Conservation (phyloP, 2,888 invertebrate species). For the Sylvicola cinctus region DNA sequence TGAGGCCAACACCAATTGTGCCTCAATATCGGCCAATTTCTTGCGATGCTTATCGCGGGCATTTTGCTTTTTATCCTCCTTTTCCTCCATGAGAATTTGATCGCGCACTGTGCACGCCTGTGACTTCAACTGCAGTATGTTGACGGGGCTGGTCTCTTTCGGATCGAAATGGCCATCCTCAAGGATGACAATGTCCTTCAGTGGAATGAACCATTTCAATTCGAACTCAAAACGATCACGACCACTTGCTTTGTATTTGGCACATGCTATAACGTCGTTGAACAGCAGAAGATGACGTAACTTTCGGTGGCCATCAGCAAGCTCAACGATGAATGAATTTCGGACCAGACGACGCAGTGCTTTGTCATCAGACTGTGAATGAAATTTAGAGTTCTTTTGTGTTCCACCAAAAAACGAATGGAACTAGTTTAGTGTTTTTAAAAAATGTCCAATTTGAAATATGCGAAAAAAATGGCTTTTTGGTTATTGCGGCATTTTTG, state of each 20-base stretch:
- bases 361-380: conserved; percentile 46
- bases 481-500: too few species aligned
- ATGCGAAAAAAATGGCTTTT: too few species aligned
- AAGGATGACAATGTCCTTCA: conserved; percentile 58
- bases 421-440: too few species aligned
- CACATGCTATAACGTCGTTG: conserved; percentile 87
- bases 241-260: conserved; percentile 79
- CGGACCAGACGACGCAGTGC: conserved; percentile 76
- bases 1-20: conserved; percentile 72
- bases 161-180: conserved; percentile 38
- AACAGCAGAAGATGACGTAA: conserved; percentile 82
- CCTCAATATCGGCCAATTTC: conserved; percentile 77
- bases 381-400: conserved; percentile 2
- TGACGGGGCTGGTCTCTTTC: conserved; percentile 57
- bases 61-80: conserved; percentile 33
- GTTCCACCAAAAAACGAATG: background rate
- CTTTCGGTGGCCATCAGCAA: conserved; percentile 73
- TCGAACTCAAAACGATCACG: conserved; percentile 81
- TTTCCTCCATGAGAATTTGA: conserved; percentile 62
- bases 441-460: too few species aligned
- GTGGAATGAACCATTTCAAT: conserved; percentile 81
- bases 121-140: conserved; percentile 65
- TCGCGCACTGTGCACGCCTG: conserved; percentile 73
- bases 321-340: conserved; percentile 85
- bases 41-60: conserved; percentile 70